Base-by-base conservation (phyloP, 2,888 invertebrate genomes). In the Nebria salina region DNA sequence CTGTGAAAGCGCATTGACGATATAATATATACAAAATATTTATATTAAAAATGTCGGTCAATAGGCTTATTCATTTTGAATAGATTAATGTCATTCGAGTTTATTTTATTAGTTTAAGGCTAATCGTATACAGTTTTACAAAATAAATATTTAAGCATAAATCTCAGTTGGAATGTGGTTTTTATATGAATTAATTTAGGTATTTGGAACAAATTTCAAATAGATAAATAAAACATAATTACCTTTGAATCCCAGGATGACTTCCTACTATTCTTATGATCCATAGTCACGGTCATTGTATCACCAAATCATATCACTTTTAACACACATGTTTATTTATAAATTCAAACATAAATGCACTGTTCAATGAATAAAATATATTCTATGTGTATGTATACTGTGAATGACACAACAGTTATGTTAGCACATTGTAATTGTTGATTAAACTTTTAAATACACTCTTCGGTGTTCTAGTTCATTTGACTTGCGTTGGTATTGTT, bases 241-340 rank as follows among this genome's bases (percentile, higher is more conserved):
- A 91, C 91, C 90, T 91, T 91, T 66, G 91, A 91, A 84, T 91
- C 91, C 91, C 90, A 91, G 83, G 91, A 91, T 82, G 88, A 89
- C 86, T 90, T 91, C 85, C 91, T 89, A 82, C 85, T 86, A 81
- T 85, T 88, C 84, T 89, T 90, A 85, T 90, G 89, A 83, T 90
- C 90, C 89, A 90, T 89, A 84, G 89, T 87, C 84, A 90, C 88
- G 85, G 90, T 90, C 89, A 89, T 89, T 82, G 84, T 86, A 83
- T 65, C 54, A 70, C 25, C 72, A 73, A 66, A 75, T 70, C 72
- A 72, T 75, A 7, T 11, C 73, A 73, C 73, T 54, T 73, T 43
- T 73, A 73, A 73, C 41, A 20, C 26, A 34, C 70, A 20, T 11
- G 15, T 15, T 11, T 13, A 70, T 13, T 25, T 26, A 34, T 11